Evolutionary conservation across 2,888 invertebrate species (phyloP).

Genomic region (Didymodactylos carnosus): DNA sequence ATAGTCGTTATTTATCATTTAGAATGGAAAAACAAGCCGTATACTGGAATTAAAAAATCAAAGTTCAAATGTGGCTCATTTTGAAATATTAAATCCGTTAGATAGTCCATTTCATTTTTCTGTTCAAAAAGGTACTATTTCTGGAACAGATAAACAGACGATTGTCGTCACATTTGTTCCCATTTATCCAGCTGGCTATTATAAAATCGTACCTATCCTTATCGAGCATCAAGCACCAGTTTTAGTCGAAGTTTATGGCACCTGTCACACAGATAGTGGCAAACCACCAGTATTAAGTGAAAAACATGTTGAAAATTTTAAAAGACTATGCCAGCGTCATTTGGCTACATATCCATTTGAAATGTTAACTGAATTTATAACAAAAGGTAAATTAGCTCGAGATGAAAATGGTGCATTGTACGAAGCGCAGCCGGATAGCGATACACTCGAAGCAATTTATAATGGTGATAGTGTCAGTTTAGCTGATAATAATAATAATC

Average conservation of each 20-base stretch:
- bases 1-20: not conserved
- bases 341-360: conserved; percentile 1
- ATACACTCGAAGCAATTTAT: not conserved
- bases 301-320: not conserved
- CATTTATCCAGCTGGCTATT: conserved; percentile 28
- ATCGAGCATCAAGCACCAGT: conserved; percentile 32
- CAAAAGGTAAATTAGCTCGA: conserved; percentile 21
- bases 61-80: not conserved
- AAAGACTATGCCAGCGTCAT: not conserved
- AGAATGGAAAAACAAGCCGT: not conserved
- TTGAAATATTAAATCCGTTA: not conserved
- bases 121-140: conserved; percentile 1
- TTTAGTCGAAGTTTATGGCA: conserved; percentile 29
- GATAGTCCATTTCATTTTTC: conserved; percentile 1
- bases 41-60: not conserved
- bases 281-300: conserved; percentile 30
- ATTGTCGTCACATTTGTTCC: conserved; percentile 27
- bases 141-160: conserved; percentile 20
- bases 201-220: conserved; percentile 26
- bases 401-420: conserved; percentile 24
- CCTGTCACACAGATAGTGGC: conserved; percentile 29
- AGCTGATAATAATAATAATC: not conserved
- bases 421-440: conserved; percentile 19
- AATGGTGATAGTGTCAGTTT: not conserved
- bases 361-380: conserved; percentile 22